Evolutionary conservation across 1,140 invertebrate species (phyloP), one percentile per base, ranked within the genome.

Genomic region (Pachypsylla venusta): DNA sequence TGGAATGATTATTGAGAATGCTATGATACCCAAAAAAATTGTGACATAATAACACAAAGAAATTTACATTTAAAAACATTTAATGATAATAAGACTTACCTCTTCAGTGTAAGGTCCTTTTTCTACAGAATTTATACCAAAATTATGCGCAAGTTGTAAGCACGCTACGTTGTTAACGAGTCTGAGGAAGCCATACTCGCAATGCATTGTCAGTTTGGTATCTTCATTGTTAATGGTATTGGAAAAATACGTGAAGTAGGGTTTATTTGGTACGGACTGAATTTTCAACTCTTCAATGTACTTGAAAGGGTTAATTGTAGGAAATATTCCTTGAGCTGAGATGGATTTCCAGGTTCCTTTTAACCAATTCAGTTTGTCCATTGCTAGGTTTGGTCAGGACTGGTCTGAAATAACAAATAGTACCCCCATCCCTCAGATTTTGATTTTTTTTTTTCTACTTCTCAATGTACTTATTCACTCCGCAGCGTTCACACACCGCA

Each of bases 271-370:
- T 5, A 22, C n/a, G 7, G 16, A 22, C 22, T n/a, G 16, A 19
- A 48, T 48, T 19, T 7, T 19, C 42, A 48, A 48, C 7, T n/a
- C 22, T 48, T 48, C 42, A 48, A 48, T 48, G 42, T 48, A 48
- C 5, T 48, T 48, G 42, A 48, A 48, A 19, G 42, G 22, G 16
- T 5, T 48, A 48, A 48, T 48, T 19, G 42, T 48, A 19, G 42
- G 42, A n/a, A 19, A 48, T n/a, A 48, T 48, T n/a, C 42, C 42
- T 48, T 48, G 42, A 22, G 42, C 42, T 48, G 42, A 48, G 22
- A 48, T 48, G 16, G 42, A 48, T 22, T 48, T 48, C 42, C 42
- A 48, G 4, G 42, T 48, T 10, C 42, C 42, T 19, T 48, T 48
- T 22, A 48, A n/a, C 42, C 42, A 48, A 4, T 48, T n/a, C 16